These are phyloP conservation scores for Phytoseiulus persimilis DNA, from an alignment of 2,888 invertebrate genomes.

Conservation along the genomic window DNA sequence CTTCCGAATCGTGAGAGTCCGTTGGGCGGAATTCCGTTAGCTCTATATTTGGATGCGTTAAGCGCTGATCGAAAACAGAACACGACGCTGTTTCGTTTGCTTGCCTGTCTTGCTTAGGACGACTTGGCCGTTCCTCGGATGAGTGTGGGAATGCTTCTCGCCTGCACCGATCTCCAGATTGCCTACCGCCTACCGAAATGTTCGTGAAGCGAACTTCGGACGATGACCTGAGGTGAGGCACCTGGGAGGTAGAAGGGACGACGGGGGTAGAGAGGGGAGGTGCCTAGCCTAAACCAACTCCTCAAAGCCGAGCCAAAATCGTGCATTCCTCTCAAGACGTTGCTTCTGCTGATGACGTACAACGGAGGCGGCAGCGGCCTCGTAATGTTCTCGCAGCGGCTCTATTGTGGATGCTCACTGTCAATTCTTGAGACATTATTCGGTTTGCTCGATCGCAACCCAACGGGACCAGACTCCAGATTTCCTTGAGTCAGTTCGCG, in stretches of 20 bases:
- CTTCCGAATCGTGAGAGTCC: background rate
- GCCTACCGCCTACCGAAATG: background rate
- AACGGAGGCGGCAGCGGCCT: background rate
- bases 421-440: background rate
- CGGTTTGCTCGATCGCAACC: background rate
- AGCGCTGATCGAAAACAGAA: background rate
- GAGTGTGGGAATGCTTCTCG: background rate
- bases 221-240: background rate
- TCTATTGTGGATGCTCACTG: background rate
- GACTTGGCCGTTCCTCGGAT: background rate
- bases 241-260: background rate
- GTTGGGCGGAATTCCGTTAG: background rate
- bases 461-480: background rate
- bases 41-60: background rate
- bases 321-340: background rate
- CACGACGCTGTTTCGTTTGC: background rate
- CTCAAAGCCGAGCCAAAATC: slow-evolving; percentile 5
- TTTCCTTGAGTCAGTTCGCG: too few relatives aligned
- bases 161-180: slow-evolving; percentile 5
- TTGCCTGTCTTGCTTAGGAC: background rate
- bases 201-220: slow-evolving; percentile 5
- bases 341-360: background rate
- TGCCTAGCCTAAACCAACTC: slow-evolving; percentile 5
- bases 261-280: background rate
- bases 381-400: background rate